Evolutionary conservation across 2,113 vertebrate species (phyloP).

Genomic region (Caracal caracal): DNA sequence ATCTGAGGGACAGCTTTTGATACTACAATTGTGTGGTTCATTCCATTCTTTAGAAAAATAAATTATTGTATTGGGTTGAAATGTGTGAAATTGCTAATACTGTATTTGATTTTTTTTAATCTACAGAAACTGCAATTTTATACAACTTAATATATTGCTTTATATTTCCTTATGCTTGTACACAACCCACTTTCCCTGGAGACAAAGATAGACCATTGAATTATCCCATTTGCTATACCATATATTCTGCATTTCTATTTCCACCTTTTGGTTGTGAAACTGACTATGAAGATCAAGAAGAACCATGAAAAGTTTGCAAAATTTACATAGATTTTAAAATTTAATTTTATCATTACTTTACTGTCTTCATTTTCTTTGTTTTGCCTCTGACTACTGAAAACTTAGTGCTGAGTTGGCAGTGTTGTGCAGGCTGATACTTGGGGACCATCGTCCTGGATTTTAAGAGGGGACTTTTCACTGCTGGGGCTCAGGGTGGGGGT

Average conservation of each 20-base stretch:
- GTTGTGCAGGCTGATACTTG: neutral
- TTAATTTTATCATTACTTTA: neutral
- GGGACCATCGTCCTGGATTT: neutral
- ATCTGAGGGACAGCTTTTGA: neutral
- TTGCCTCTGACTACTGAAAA: neutral
- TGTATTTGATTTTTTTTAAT: slow-evolving; percentile 8
- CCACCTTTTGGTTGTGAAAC: neutral
- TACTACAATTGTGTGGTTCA: neutral
- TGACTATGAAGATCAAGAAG: neutral
- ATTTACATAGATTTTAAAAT: neutral
- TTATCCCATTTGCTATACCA: neutral
- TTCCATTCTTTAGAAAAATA: slow-evolving; percentile 18
- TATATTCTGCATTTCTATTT: neutral
- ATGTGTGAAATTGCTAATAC: neutral
- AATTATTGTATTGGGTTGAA: slow-evolving; percentile 7
- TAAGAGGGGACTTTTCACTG: neutral
- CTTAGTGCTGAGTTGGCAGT: neutral
- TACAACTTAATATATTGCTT: neutral
- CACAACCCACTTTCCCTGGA: neutral
- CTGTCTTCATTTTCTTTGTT: neutral
- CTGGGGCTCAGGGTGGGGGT: no score
- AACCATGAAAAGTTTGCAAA: neutral
- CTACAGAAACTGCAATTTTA: neutral
- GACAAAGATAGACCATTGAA: neutral
- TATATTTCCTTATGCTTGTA: neutral